Conservation (phyloP, 2,888 invertebrate species). For the Netelia inedita region DNA sequence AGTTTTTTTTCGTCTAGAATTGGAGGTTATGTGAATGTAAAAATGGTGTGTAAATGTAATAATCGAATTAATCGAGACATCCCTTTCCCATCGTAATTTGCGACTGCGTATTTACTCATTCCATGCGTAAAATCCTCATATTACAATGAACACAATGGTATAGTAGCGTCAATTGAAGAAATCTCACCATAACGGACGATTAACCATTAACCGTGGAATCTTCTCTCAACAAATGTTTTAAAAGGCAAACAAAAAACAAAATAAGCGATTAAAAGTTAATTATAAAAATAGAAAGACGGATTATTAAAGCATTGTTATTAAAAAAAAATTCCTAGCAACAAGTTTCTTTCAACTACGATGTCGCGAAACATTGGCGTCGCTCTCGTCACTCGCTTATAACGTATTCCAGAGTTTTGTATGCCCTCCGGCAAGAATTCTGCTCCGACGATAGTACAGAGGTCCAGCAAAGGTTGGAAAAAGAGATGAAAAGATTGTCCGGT, state of each 20-base stretch:
- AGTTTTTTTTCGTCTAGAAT: background rate
- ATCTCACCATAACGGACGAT: too few species aligned
- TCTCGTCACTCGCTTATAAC: background rate
- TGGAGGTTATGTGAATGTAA: background rate
- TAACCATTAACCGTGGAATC: too few species aligned
- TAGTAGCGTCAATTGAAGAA: background rate
- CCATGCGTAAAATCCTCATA: background rate
- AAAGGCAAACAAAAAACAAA: too few species aligned
- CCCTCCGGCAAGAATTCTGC: background rate
- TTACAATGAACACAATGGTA: background rate
- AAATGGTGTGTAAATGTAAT: background rate
- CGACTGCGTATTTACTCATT: background rate
- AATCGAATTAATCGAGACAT: background rate
- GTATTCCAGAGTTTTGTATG: background rate
- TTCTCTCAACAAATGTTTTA: too few species aligned
- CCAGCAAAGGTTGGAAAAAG: background rate
- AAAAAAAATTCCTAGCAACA: too few species aligned
- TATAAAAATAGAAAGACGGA: too few species aligned
- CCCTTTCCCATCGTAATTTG: background rate
- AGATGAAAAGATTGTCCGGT: slow-evolving; percentile 21
- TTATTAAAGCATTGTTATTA: too few species aligned
- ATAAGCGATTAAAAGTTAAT: too few species aligned
- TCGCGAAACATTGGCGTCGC: too few species aligned
- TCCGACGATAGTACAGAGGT: background rate
- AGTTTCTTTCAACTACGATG: too few species aligned